Evolutionary conservation across 2,113 vertebrate species (phyloP), one percentile per base, ranked within the genome.

Genomic region (Pelvicachromis taeniatus): DNA sequence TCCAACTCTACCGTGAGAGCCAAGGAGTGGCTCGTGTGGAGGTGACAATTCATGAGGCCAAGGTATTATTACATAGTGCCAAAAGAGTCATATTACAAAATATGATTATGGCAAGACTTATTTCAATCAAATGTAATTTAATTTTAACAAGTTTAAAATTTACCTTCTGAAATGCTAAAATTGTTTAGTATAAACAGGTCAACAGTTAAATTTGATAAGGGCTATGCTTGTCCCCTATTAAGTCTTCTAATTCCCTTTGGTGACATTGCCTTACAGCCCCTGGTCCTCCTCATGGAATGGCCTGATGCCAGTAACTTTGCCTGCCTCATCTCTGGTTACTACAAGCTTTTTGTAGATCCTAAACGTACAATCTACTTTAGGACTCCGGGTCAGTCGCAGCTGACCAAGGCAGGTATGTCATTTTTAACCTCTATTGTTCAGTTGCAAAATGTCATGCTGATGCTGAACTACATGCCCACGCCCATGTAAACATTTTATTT

Each of bases 261-360:
- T 91, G 29, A 80, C 53, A 89, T 81, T 19, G 58, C 61, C 85
- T 89, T 92, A 50, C 94, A 99, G 98, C 97, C 99, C 0, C 94
- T 99, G 91, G 97, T 99, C 83, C 89, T 99, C 90, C 96, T 99
- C 86, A 99, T 99, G 99, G 99, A 99, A 95, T 99, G 98, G 98
- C 98, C 98, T 0, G 99, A 99, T 94, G 98, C 98, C 90, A 97
- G 97, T 94, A 99, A 98, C 93, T 99, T 99, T 53, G 97, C 99
- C 87, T 98, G 98, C 93, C 96, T 99, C 83, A 98, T 99, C n/a
- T 97, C 99, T 3, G 98, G 98, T 88, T 99, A 99, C 96, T 99
- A 97, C 96, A 98, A 97, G 87, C 97, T 99, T 40, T 97, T 99
- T 94, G 97, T 99, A 93, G 99, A 99, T 94, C 97, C 98, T 87